These are phyloP conservation scores for Cephus pulcher DNA, from an alignment of 2,888 invertebrate species.

Conservation along the genomic window DNA sequence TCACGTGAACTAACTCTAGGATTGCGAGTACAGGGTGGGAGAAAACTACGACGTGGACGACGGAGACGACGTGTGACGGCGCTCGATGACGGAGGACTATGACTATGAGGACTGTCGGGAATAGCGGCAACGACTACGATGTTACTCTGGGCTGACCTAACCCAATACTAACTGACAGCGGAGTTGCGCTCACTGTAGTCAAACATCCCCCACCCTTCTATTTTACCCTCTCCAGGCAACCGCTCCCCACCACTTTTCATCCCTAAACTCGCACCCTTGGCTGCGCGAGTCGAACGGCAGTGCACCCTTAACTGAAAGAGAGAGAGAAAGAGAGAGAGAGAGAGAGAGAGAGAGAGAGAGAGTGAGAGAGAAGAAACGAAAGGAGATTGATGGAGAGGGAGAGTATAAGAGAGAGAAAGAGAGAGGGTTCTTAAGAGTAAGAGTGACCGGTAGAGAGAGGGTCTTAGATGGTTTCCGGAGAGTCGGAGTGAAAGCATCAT, in stretches of 20 bases:
- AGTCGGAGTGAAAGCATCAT: too few species aligned
- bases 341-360: constrained; percentile 13
- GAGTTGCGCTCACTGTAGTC: constrained; percentile 62
- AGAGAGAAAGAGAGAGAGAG: constrained; percentile 15
- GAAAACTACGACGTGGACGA: too few species aligned
- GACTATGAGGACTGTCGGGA: too few species aligned
- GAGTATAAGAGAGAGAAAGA: constrained; percentile 19
- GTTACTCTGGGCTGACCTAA: constrained; percentile 70
- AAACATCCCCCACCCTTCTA: constrained; percentile 54
- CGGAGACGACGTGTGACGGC: too few species aligned
- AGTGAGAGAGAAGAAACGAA: constrained; percentile 1
- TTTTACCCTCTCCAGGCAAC: constrained; percentile 44
- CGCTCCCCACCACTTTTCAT: constrained; percentile 69
- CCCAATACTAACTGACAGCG: constrained; percentile 71
- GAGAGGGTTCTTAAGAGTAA: background rate
- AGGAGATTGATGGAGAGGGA: constrained; percentile 13
- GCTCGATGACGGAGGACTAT: too few species aligned
- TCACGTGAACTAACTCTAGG: too few species aligned
- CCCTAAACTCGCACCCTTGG: constrained; percentile 59
- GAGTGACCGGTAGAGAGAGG: too few species aligned
- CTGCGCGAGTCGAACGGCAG: constrained; percentile 38
- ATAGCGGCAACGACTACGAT: constrained; percentile 36
- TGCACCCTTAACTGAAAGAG: constrained; percentile 14
- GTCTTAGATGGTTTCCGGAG: too few species aligned
- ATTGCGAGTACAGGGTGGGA: too few species aligned